A percentile compares a stretch with the other conserved stretches of the same genome.
These are phyloP conservation scores for Rhaphigaster nebulosa DNA, from an alignment of 2,888 invertebrate species.

Conservation along the genomic window DNA sequence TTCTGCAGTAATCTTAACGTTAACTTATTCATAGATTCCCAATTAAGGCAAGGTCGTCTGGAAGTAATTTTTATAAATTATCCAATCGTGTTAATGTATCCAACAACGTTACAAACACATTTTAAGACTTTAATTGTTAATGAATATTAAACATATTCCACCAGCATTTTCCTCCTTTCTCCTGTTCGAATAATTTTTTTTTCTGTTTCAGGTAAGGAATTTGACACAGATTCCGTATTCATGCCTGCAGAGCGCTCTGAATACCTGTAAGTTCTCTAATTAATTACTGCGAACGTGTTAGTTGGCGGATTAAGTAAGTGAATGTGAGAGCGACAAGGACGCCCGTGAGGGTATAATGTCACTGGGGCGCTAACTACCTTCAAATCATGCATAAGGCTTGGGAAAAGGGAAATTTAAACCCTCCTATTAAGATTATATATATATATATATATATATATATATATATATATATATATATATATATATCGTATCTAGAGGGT, in stretches of 20 bases:
- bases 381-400: background rate
- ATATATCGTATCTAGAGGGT: too few relatives aligned
- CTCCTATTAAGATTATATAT: background rate
- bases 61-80: background rate
- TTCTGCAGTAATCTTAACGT: background rate
- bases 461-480: too few relatives aligned
- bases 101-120: background rate
- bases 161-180: background rate
- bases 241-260: background rate
- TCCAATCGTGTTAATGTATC: background rate
- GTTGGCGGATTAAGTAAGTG: background rate
- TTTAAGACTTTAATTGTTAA: background rate
- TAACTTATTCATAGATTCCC: background rate
- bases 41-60: too few relatives aligned
- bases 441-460: too few relatives aligned
- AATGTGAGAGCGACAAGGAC: background rate
- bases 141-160: background rate
- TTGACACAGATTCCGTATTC: background rate
- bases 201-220: background rate
- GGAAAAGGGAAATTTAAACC: background rate
- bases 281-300: background rate
- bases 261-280: slow-evolving; percentile 5
- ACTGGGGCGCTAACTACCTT: background rate
- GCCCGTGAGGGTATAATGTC: slow-evolving; percentile 13
- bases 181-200: background rate